A percentile compares a stretch with the other conserved stretches of the same genome.
These are phyloP conservation scores for Brachyalestes nurse DNA, from an alignment of 2,797 vertebrate species.

Conservation along the genomic window DNA sequence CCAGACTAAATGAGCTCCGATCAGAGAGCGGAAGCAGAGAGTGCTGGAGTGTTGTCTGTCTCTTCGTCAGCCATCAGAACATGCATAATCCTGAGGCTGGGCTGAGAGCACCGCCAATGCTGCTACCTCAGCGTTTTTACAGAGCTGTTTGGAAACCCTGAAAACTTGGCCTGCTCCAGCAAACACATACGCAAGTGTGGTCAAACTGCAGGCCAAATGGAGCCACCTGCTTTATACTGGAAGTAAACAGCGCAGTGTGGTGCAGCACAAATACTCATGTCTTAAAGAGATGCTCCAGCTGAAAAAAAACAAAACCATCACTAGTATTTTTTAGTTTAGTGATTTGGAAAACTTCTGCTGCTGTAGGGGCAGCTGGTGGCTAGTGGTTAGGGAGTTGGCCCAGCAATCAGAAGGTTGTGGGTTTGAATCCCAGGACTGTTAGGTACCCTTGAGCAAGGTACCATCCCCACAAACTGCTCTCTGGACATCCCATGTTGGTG, in stretches of 20 bases:
- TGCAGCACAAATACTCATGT: not conserved
- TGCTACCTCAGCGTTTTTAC: conserved; percentile 1
- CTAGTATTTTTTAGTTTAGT: no score
- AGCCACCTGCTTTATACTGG: not conserved
- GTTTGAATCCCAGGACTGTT: no score
- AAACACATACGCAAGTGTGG: not conserved
- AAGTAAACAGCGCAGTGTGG: not conserved
- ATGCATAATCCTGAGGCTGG: not conserved
- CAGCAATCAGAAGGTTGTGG: no score
- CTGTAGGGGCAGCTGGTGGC: no score
- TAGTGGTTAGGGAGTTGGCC: no score
- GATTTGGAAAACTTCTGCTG: no score
- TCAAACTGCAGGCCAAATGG: not conserved
- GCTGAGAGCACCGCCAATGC: not conserved
- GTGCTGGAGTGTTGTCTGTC: not conserved
- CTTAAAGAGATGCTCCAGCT: not conserved
- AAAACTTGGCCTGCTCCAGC: not conserved
- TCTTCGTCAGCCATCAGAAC: not conserved
- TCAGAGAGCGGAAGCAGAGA: conserved; percentile 26
- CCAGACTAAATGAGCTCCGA: conserved; percentile 50
- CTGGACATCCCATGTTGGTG: no score
- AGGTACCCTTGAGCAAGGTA: no score
- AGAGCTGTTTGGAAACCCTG: conserved; percentile 3
- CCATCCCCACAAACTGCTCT: no score
- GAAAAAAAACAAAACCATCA: no score